Evolutionary conservation across 64 coral and sea anemone genomes (phyloP).

Genomic region (Porites australiensis): DNA sequence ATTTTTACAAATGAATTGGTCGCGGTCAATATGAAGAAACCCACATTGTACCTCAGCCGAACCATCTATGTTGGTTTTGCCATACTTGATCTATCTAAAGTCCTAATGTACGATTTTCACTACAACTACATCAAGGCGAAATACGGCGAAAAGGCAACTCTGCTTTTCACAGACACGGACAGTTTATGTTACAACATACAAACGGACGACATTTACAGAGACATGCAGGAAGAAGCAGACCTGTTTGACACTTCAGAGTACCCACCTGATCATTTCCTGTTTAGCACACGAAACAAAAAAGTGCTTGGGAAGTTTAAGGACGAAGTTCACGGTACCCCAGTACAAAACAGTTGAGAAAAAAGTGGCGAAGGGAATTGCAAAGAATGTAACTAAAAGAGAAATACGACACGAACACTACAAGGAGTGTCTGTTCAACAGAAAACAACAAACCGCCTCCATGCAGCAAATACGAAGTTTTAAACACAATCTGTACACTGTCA

Average conservation of each 20-base stretch:
- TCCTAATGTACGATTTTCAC: conserved; percentile 48
- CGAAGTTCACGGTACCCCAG: neutral
- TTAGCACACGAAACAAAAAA: conserved; percentile 52
- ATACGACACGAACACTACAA: conserved; percentile 48
- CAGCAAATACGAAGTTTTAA: conserved; percentile 38
- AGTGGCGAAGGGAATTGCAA: conserved; percentile 25
- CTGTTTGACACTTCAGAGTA: conserved; percentile 46
- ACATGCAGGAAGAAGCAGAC: neutral
- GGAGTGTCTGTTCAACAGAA: conserved; percentile 12
- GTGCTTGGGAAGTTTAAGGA: conserved; percentile 59
- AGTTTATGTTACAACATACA: neutral
- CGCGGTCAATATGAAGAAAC: neutral
- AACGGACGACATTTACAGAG: conserved; percentile 43
- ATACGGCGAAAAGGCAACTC: neutral
- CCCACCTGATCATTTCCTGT: neutral
- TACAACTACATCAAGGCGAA: conserved; percentile 14
- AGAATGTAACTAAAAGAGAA: conserved; percentile 24
- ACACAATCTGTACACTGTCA: conserved; percentile 41
- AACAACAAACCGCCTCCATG: conserved; percentile 13
- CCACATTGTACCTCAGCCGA: neutral
- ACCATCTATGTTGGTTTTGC: conserved; percentile 16
- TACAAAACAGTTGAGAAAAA: conserved; percentile 45
- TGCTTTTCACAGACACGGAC: conserved; percentile 43
- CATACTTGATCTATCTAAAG: conserved; percentile 38
- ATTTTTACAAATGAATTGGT: neutral